Evolutionary conservation across 1,140 invertebrate genomes (phyloP), one percentile per base, ranked within the genome.

Genomic region (Manduca sexta): DNA sequence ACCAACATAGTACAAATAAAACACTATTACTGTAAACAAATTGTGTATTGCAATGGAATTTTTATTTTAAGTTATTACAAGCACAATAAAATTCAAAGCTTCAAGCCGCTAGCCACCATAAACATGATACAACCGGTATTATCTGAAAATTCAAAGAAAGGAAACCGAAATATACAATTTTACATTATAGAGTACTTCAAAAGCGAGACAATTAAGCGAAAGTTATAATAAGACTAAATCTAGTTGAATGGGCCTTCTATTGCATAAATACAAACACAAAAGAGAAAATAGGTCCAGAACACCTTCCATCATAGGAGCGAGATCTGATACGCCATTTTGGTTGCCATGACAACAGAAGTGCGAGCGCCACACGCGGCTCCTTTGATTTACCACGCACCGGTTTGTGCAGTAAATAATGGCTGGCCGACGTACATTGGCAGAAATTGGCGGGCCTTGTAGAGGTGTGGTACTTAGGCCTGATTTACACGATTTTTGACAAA

Each of bases 321-420:
- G 46, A 62, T 63, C 60, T 52, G 64, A 66, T 66, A 63, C 37
- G 59, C 63, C 53, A 34, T 46, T 62, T 60, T 59, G 54, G 63
- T 43, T 30, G 8, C 41, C 41, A 43, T 43, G 41, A 43, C 56
- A 50, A 57, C 60, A 35, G 50, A 44, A 56, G 63, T 59, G 60
- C 44, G 45, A 63, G 38, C 38, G 38, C 38, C 38, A 40, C 38
- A 49, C 44, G 63, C 63, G 66, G 56, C 44, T 29, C 59, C 56
- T 66, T 69, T 64, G 62, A 68, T 60, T 62, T 60, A 64, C 50
- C 56, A 52, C 54, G 26, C 41, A 30, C 41, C 52, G 51, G 52
- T 56, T 52, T 50, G 45, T 44, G 33, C 48, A 10, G 49, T 52
- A 45, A 56, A 62, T 66, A 66, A 64, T 61, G 58, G 49, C 29